Percentiles rank a stretch among this genome's conserved stretches.
These are phyloP conservation scores for Clunio marinus DNA, from an alignment of 2,888 invertebrate species.

Conservation along the genomic window DNA sequence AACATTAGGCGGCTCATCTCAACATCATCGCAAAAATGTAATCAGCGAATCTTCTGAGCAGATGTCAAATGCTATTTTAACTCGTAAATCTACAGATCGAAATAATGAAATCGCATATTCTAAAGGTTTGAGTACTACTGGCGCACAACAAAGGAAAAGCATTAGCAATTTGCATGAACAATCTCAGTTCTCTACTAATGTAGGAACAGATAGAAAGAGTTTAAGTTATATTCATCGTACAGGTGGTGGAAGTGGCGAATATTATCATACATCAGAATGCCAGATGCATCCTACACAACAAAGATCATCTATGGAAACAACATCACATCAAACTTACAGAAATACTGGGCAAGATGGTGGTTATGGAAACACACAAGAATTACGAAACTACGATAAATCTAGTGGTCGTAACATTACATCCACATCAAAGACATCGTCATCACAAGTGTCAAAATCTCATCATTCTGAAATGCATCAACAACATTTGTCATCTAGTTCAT, in stretches of 20 bases:
- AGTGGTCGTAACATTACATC: not conserved
- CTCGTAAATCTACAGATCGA: slow-evolving; percentile 60
- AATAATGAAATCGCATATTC: slow-evolving; percentile 70
- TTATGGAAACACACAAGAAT: not conserved
- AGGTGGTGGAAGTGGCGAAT: slow-evolving; percentile 16
- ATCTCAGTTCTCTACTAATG: slow-evolving; percentile 61
- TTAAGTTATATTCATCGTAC: slow-evolving; percentile 70
- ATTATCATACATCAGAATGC: slow-evolving; percentile 17
- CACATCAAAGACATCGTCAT: not conserved
- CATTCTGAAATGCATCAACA: not conserved
- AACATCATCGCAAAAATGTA: slow-evolving; percentile 69
- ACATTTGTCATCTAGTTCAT: not conserved
- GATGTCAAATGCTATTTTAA: slow-evolving; percentile 70
- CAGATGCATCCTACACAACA: slow-evolving; percentile 28
- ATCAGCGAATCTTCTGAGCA: slow-evolving; percentile 67
- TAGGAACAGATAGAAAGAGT: slow-evolving; percentile 65
- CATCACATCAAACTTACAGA: slow-evolving; percentile 3
- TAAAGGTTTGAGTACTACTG: slow-evolving; percentile 58
- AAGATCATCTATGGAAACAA: not conserved
- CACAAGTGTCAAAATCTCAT: slow-evolving; percentile 7
- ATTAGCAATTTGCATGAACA: slow-evolving; percentile 73
- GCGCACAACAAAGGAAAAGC: slow-evolving; percentile 75
- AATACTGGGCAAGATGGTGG: slow-evolving; percentile 8
- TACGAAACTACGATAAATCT: slow-evolving; percentile 21
- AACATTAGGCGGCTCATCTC: slow-evolving; percentile 40